Conservation (phyloP, 2,113 vertebrate species). For the Sclerurus mexicanus region DNA sequence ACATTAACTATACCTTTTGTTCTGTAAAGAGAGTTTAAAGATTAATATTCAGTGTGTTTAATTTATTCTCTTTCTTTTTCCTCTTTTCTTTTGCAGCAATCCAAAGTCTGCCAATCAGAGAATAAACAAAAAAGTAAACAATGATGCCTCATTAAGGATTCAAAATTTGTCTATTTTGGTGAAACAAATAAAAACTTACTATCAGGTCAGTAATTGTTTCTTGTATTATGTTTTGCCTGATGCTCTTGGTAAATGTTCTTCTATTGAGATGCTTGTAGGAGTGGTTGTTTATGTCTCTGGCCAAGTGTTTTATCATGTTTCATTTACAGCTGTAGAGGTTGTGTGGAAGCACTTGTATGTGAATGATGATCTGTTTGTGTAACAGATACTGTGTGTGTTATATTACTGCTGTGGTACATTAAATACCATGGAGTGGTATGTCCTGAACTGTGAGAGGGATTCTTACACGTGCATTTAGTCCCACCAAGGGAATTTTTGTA, state of each 20-base stretch:
- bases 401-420: background rate
- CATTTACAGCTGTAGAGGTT: background rate
- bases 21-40: background rate
- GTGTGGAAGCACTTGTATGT: background rate
- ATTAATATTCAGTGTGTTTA: background rate
- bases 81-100: conserved; percentile 76
- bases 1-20: background rate
- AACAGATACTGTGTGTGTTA: background rate
- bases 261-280: background rate
- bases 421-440: background rate
- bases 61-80: background rate
- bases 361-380: background rate
- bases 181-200: conserved; percentile 92
- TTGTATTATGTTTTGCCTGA: background rate
- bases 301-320: background rate
- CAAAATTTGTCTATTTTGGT: conserved; percentile 94
- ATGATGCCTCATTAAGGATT: conserved; percentile 89
- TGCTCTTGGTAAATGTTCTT: background rate
- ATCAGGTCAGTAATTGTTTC: conserved; percentile 84
- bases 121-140: conserved; percentile 96
- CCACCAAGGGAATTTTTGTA: background rate
- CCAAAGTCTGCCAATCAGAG: conserved; percentile 89
- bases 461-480: background rate
- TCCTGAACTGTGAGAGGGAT: background rate
- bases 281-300: background rate